Conservation (phyloP, 2,797 vertebrate species). For the Sebastes diaconus region DNA sequence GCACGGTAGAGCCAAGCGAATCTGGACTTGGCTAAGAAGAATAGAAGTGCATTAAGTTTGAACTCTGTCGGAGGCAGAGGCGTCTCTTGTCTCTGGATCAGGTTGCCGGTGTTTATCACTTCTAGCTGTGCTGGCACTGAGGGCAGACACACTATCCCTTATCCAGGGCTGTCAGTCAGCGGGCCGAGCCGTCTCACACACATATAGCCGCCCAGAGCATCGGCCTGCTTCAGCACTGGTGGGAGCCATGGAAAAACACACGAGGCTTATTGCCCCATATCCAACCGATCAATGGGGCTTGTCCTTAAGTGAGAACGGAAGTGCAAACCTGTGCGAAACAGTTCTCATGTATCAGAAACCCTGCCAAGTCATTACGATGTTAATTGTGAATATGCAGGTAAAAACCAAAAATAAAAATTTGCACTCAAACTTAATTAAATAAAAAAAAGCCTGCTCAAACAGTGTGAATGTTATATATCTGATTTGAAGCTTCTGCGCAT, state of each 20-base stretch:
- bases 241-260: conserved; percentile 75
- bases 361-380: conserved; percentile 50
- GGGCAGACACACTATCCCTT: conserved; percentile 92
- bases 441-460: background rate
- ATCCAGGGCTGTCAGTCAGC: conserved; percentile 92
- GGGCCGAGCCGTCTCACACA: conserved; percentile 78
- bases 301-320: conserved; percentile 81
- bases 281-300: conserved; percentile 78
- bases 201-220: conserved; percentile 65
- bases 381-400: conserved; percentile 40
- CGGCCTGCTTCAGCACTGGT: conserved; percentile 66
- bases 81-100: conserved; percentile 90
- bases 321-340: conserved; percentile 68
- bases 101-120: conserved; percentile 96
- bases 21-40: conserved; percentile 68
- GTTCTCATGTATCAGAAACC: conserved; percentile 67
- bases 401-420: background rate
- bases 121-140: conserved; percentile 90
- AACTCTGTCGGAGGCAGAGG: conserved; percentile 89
- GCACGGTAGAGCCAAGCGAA: conserved; percentile 44
- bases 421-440: conserved; percentile 7
- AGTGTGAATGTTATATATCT: background rate
- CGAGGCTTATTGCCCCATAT: conserved; percentile 68
- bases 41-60: conserved; percentile 89
- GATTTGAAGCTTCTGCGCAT: conserved; percentile 7